Evolutionary conservation across 2,113 vertebrate species (phyloP).

Genomic region (Nothocercus nigrocapillus): DNA sequence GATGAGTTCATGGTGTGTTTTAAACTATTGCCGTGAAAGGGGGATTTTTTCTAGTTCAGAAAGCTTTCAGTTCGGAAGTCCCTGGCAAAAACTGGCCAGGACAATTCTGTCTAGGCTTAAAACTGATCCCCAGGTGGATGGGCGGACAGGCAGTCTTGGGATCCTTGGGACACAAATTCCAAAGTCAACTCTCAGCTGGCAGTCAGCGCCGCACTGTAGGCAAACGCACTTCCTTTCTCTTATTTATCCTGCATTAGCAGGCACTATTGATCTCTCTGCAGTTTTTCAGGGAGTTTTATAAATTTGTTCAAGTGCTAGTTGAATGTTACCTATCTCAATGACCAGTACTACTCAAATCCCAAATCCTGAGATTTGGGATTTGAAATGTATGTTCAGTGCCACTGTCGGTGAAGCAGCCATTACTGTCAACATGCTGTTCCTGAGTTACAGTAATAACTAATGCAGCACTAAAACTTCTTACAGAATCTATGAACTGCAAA

Average conservation of each 20-base stretch:
- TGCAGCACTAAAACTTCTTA: background rate
- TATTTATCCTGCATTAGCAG: background rate
- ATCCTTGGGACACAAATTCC: background rate
- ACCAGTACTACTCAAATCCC: background rate
- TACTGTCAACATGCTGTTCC: background rate
- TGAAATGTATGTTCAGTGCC: background rate
- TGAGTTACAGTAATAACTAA: background rate
- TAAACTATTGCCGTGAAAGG: background rate
- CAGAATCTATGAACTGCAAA: background rate
- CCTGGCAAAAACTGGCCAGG: background rate
- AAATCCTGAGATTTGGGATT: background rate
- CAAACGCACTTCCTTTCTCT: background rate
- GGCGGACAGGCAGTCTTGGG: background rate
- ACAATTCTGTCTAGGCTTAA: background rate
- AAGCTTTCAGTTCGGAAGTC: background rate
- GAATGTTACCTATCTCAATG: background rate
- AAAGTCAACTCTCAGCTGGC: rapidly evolving
- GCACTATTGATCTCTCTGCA: background rate
- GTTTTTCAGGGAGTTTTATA: constrained; percentile 21
- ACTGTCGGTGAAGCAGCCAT: background rate
- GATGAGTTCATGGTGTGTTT: background rate
- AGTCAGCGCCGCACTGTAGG: rapidly evolving
- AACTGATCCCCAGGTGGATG: background rate
- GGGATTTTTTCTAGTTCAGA: background rate
- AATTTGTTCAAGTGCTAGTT: background rate